A percentile compares a stretch with the other conserved stretches of the same genome.
Conservation (phyloP, 2,797 vertebrate genomes). For the Molothrus aeneus region DNA sequence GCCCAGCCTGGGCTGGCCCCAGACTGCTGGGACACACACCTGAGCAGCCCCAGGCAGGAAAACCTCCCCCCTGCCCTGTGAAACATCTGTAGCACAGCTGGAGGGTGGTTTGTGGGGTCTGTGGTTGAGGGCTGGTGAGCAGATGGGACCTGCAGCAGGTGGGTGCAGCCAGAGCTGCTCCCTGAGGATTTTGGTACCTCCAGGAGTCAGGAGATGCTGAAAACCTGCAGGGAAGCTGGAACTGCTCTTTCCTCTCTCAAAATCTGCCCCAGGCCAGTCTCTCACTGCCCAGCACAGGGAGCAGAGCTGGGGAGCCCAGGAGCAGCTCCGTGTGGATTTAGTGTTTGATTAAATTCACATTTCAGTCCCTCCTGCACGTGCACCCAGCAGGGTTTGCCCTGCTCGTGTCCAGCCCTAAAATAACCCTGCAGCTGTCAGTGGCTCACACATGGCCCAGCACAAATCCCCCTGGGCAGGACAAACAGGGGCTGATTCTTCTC, state of each 20-base stretch:
- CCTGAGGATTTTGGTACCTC: background rate
- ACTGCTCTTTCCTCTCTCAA: background rate
- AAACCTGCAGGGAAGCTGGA: background rate
- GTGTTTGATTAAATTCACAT: background rate
- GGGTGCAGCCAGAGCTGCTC: background rate
- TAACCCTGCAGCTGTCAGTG: constrained; percentile 9
- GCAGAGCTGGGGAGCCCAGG: background rate
- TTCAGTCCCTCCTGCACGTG: background rate
- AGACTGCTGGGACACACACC: background rate
- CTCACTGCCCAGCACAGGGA: accelerated
- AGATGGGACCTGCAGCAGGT: background rate
- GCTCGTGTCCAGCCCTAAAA: background rate
- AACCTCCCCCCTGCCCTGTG: background rate
- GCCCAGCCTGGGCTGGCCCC: background rate
- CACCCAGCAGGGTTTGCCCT: background rate
- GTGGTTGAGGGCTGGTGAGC: background rate
- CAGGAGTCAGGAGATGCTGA: background rate
- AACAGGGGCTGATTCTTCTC: background rate
- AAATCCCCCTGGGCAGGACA: background rate
- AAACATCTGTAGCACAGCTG: background rate
- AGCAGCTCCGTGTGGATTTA: background rate
- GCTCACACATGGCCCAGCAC: background rate
- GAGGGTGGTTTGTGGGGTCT: background rate
- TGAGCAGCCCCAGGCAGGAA: constrained; percentile 21
- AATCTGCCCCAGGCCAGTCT: background rate